phyloP scores from a whole-genome alignment of 2,113 vertebrate species.

The Catharus fuscescens region DNA sequence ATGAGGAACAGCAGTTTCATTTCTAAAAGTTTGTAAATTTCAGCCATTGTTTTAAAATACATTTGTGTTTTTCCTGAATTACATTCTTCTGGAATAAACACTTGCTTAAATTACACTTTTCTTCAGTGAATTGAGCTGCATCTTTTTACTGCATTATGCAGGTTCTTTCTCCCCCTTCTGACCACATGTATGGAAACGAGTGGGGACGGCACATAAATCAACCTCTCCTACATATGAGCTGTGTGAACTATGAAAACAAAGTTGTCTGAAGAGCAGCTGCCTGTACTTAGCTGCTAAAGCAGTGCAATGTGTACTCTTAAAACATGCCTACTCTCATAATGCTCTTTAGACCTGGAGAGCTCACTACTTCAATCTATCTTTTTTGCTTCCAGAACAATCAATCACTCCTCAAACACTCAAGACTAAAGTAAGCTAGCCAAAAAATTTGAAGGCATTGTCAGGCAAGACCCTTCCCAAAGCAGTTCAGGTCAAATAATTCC shows the following conservation, averaged over 20 bases:
- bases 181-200: conserved; percentile 45
- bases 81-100: conserved; percentile 29
- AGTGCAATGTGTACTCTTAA: conserved; percentile 28
- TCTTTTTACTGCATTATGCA: conserved; percentile 54
- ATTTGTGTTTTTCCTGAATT: conserved; percentile 20
- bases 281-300: conserved; percentile 53
- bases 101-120: conserved; percentile 35
- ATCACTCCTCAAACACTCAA: conserved; percentile 45
- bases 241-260: conserved; percentile 51
- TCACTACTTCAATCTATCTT: conserved; percentile 31
- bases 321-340: conserved; percentile 2
- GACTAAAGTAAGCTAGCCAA: conserved; percentile 24
- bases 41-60: not conserved
- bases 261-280: conserved; percentile 57
- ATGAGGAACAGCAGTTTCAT: not conserved
- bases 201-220: conserved; percentile 33
- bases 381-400: conserved; percentile 56
- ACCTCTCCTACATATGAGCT: conserved; percentile 32
- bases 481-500: conserved; percentile 17
- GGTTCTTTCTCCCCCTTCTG: conserved; percentile 54
- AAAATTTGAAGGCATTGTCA: not conserved
- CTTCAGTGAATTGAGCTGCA: not conserved
- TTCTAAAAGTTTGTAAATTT: not conserved
- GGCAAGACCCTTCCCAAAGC: not conserved
- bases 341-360: conserved; percentile 29